Percentiles rank a stretch among this genome's conserved stretches.
Conservation (phyloP, 2,797 vertebrate genomes). For the Gallinago stenura region DNA sequence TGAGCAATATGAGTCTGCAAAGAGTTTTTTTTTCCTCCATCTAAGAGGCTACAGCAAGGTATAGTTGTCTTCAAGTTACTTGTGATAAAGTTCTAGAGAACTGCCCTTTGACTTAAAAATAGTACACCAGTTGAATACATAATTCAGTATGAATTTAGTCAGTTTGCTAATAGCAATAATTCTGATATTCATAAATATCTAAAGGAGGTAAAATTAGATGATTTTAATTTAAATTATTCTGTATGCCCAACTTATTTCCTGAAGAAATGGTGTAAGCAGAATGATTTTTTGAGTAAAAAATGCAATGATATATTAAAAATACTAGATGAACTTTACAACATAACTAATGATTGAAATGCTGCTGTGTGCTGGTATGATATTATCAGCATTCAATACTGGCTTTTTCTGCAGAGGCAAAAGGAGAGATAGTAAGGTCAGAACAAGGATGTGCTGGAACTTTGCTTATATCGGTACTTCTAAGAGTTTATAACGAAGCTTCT, state of each 20-base stretch:
- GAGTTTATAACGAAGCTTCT: background rate
- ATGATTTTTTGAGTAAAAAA: background rate
- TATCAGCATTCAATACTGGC: background rate
- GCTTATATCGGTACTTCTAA: background rate
- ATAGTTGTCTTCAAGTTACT: background rate
- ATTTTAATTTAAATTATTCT: background rate
- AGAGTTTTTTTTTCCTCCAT: background rate
- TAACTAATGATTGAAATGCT: background rate
- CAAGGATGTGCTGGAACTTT: background rate
- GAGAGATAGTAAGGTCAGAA: background rate
- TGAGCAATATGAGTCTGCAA: fast-evolving
- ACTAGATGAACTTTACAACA: background rate
- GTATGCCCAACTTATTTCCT: background rate
- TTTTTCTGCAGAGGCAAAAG: constrained; percentile 16
- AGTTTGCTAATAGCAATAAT: background rate
- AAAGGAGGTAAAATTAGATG: background rate
- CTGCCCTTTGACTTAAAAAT: background rate
- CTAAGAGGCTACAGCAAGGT: background rate
- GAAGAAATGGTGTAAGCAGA: background rate
- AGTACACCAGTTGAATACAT: background rate
- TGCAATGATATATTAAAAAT: background rate
- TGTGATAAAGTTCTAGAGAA: background rate
- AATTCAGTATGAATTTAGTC: background rate
- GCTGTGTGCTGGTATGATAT: background rate
- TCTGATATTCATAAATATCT: background rate